Evolutionary conservation across 1,140 invertebrate genomes (phyloP).

Genomic region (Drosophila saltans): DNA sequence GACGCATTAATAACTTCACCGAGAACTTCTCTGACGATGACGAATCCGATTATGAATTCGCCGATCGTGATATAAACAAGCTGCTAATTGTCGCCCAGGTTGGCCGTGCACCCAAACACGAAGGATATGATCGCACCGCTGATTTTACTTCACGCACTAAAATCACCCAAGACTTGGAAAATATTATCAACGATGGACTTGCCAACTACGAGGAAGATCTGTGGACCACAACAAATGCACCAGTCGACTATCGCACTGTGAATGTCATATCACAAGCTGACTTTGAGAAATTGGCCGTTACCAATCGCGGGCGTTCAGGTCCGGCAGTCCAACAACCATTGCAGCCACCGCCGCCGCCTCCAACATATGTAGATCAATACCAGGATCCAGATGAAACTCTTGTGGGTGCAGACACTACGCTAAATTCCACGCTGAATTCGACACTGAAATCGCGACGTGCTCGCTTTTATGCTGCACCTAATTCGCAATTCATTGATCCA

Average conservation of each 20-base stretch:
- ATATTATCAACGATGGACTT: slow-evolving; percentile 97
- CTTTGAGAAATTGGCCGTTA: slow-evolving; percentile 91
- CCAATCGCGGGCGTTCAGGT: slow-evolving; percentile 83
- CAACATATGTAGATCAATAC: slow-evolving; percentile 54
- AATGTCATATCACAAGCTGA: slow-evolving; percentile 94
- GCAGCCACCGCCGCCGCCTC: slow-evolving; percentile 91
- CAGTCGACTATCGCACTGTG: slow-evolving; percentile 91
- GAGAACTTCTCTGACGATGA: slow-evolving; percentile 88
- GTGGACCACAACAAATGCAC: slow-evolving; percentile 85
- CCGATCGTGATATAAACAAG: slow-evolving; percentile 96
- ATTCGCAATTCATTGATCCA: slow-evolving; percentile 88
- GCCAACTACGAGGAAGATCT: slow-evolving; percentile 97
- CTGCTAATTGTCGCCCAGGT: slow-evolving; percentile 97
- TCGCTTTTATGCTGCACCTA: slow-evolving; percentile 97
- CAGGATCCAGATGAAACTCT: slow-evolving; percentile 60
- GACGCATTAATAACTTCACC: slow-evolving; percentile 92
- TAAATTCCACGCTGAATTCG: slow-evolving; percentile 64
- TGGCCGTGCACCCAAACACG: slow-evolving; percentile 89
- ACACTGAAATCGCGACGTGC: slow-evolving; percentile 83
- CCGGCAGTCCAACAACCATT: slow-evolving; percentile 85
- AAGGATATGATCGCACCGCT: slow-evolving; percentile 94
- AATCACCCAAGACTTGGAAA: slow-evolving; percentile 96
- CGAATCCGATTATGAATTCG: slow-evolving; percentile 94
- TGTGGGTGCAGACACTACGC: slow-evolving; percentile 60
- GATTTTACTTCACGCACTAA: slow-evolving; percentile 93